Base-by-base conservation (phyloP, 2,797 vertebrate genomes). In the Chelidonichthys spinosus region DNA sequence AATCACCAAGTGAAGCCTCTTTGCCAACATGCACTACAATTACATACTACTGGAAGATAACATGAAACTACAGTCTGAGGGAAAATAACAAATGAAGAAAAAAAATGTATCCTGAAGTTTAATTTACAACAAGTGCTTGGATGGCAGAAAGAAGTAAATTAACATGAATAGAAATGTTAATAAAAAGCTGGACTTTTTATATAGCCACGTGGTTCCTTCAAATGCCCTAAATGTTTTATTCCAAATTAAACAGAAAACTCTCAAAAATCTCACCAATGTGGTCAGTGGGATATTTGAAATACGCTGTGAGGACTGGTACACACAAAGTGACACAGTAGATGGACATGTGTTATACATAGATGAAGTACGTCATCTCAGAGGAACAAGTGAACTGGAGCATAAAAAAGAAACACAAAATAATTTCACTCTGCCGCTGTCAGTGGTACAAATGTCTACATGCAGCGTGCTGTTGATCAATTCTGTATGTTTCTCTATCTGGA, bases 11-110 rank as follows among this genome's bases (percentile, higher is more conserved):
- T 17, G 52, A 3, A 35, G 25, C 39, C 7, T 13, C 5, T 46
- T 13, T 71, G 68, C 50, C 69, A 50, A 58, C 43, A 42, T 50
- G 43, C 6, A 42, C 11, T 18, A 40, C 49, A 64, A 47, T 36
- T 1, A 52, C 10, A 65, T 9, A 52, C 2, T 36, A 35, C n/a
- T 17, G 40, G 10, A 35, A 55, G 47, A 58, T 8, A n/a, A 17
- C 3, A 15, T 18, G 2, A 14, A 54, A 33, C 3, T 35, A 56
- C 2, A 33, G n/a, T 52, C 13, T 52, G 10, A 13, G 11, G 8
- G 11, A 49, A 68, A 49, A 6, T 35, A 9, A 55, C 32, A 25
- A 25, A 25, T 25, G 25, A 25, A 25, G 1, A 25, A 25, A 25
- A 25, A 25, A 25, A 1, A 2, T 25, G 1, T 25, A 25, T 25